Percentiles rank a stretch among this genome's conserved stretches.
These are phyloP conservation scores for Tautogolabrus adspersus DNA, from an alignment of 2,113 vertebrate species.

Conservation along the genomic window DNA sequence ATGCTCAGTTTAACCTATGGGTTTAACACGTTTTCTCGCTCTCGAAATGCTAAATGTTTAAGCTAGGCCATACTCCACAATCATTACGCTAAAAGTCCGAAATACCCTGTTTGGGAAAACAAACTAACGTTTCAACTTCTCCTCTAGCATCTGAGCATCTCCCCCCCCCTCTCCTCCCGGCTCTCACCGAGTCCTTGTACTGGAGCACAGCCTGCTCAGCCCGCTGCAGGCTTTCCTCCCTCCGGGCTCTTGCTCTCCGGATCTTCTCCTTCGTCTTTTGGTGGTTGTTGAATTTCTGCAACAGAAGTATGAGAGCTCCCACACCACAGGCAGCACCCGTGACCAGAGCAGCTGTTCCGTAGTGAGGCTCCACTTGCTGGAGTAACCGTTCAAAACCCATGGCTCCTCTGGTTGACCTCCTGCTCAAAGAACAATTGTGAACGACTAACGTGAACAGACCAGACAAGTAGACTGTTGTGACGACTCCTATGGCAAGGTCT, in stretches of 20 bases:
- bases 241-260: conserved; percentile 58
- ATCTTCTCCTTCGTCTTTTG: conserved; percentile 52
- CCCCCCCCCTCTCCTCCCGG: too few relatives aligned
- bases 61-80: too few relatives aligned
- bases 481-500: background rate
- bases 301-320: conserved; percentile 46
- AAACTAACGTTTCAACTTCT: too few relatives aligned
- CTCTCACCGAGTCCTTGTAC: conserved; percentile 71
- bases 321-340: conserved; percentile 41
- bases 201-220: conserved; percentile 63
- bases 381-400: conserved; percentile 7
- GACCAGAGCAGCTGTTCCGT: conserved; percentile 2
- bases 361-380: conserved; percentile 14
- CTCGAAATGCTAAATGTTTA: too few relatives aligned
- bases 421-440: background rate
- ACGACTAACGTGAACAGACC: background rate
- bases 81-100: too few relatives aligned
- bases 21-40: too few relatives aligned
- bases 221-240: conserved; percentile 55
- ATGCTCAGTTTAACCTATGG: too few relatives aligned
- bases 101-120: too few relatives aligned
- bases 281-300: conserved; percentile 14
- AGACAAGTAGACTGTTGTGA: background rate
- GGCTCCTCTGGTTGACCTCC: background rate
- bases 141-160: too few relatives aligned